Evolutionary conservation across 2,888 invertebrate genomes (phyloP), one percentile per base, ranked within the genome.

Genomic region (Trichacis sp.): DNA sequence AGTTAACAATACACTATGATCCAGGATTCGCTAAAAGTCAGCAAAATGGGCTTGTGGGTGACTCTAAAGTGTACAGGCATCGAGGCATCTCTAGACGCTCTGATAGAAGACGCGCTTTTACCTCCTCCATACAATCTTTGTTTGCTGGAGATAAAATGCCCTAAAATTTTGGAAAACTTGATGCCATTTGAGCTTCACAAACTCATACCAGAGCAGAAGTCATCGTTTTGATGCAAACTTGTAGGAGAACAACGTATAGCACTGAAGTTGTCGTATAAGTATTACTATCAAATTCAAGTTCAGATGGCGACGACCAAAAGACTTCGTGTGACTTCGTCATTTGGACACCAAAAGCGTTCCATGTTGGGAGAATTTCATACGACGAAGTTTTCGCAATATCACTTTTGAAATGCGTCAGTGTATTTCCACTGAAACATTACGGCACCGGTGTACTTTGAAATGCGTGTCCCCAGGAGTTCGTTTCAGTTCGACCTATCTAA

Each of bases 251-350:
- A 36, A 51, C 42, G n/a, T n/a, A n/a, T 67, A 49, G 54, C 18
- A 19, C 61, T 73, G 20, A 68, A 68, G 54, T 49, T 43, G 50
- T 65, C 20, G 29, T 70, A 73, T 46, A 49, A 18, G 48, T 73
- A 71, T 64, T 70, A 68, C 56, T 68, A 53, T 30, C 73, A 71
- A 60, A 48, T 69, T 30, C 69, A 71, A 60, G 45, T 59, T 17
- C 64, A 71, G 64, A 69, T 73, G 68, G 70, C 68, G 2, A 60
- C 72, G n/a, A 65, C 64, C 12, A 60, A 69, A 46, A 61, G 62
- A 55, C 17, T 36, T 72, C 56, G 60, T 72, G 72, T 65, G 69
- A 72, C 51, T 70, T 72, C 54, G 67, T 72, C 15, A 57, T 69
- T 50, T 73, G 65, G 71, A 72, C 68, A 30, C 45, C 62, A 36